phyloP scores from a whole-genome alignment of 2,797 vertebrate genomes.

The Myripristis murdjan region DNA sequence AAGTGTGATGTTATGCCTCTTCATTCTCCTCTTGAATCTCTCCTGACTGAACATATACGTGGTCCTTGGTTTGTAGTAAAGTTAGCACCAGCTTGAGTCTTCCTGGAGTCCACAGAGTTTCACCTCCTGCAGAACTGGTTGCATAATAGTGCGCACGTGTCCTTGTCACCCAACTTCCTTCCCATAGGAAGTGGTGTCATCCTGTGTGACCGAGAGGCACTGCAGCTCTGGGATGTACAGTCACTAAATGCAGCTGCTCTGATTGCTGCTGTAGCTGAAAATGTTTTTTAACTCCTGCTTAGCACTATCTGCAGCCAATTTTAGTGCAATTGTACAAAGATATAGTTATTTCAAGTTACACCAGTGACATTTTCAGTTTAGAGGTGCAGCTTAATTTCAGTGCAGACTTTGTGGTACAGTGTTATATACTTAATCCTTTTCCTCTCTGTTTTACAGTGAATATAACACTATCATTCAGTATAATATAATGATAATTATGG shows the following conservation, averaged over 20 bases:
- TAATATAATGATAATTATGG: too few relatives aligned
- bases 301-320: constrained; percentile 1
- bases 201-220: constrained; percentile 23
- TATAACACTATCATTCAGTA: too few relatives aligned
- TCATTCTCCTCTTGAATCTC: neutral
- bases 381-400: neutral
- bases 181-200: constrained; percentile 37
- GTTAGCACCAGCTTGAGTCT: neutral
- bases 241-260: constrained; percentile 12
- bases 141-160: neutral
- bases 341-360: neutral
- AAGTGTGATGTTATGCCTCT: neutral
- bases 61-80: too few relatives aligned
- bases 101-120: neutral
- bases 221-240: constrained; percentile 23
- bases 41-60: neutral
- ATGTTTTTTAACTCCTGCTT: too few relatives aligned
- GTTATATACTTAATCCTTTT: too few relatives aligned
- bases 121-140: neutral
- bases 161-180: constrained; percentile 27
- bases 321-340: neutral
- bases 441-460: too few relatives aligned
- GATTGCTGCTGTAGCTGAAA: constrained; percentile 18
- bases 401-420: neutral
- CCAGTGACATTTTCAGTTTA: neutral